Evolutionary conservation across 2,797 vertebrate species (phyloP).

Genomic region (Falco columbarius): DNA sequence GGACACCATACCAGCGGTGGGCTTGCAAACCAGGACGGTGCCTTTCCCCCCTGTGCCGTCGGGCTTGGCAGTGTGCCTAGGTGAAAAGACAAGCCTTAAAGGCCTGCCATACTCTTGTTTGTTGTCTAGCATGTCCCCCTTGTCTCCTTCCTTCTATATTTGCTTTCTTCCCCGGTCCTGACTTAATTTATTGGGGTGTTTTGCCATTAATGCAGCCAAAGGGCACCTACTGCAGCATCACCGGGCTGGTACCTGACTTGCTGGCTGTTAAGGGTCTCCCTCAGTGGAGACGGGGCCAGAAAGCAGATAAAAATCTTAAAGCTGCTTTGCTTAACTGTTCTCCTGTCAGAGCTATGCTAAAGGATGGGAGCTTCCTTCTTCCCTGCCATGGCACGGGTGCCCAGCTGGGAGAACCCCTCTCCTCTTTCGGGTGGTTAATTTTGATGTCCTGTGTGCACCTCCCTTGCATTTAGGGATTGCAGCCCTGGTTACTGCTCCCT

Average conservation of each 20-base stretch:
- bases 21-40: fast-evolving
- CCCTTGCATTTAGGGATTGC: not conserved
- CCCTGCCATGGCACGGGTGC: fast-evolving
- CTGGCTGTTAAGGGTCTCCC: not conserved
- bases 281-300: not conserved
- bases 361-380: not conserved
- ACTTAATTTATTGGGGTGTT: not conserved
- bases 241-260: not conserved
- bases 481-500: not conserved
- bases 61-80: fast-evolving
- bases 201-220: not conserved
- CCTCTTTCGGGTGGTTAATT: not conserved
- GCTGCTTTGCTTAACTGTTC: not conserved
- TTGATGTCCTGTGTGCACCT: not conserved
- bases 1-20: not conserved
- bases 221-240: not conserved
- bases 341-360: not conserved
- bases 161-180: not conserved
- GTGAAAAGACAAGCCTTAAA: not conserved
- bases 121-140: fast-evolving
- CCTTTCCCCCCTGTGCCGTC: too few relatives aligned
- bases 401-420: not conserved
- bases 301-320: not conserved
- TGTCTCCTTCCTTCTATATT: not conserved
- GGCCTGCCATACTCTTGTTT: fast-evolving